phyloP scores from a whole-genome alignment of 2,888 invertebrate genomes.

The Clusia tigrina region DNA sequence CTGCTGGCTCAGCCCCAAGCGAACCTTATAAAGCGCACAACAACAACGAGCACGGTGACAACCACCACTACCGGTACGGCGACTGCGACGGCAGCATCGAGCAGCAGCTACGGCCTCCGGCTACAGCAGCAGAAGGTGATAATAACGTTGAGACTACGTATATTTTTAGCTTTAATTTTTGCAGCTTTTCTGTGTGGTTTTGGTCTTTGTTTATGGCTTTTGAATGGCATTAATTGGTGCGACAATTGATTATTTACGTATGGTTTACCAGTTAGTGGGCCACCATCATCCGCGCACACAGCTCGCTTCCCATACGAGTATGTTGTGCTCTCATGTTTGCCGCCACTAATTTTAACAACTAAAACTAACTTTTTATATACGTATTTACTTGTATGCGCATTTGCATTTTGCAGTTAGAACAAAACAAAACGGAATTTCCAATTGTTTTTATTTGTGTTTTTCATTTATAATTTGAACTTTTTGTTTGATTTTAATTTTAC shows the following conservation, averaged over 20 bases:
- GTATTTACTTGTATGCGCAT: background rate
- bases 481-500: conserved; percentile 26
- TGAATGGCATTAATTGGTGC: conserved; percentile 50
- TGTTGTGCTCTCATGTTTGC: too few relatives aligned
- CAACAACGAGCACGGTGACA: conserved; percentile 53
- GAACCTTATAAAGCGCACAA: conserved; percentile 47
- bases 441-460: conserved; percentile 15
- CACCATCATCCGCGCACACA: background rate
- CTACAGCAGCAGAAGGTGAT: conserved; percentile 63
- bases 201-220: conserved; percentile 64
- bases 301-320: too few relatives aligned
- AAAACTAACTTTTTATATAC: background rate
- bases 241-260: conserved; percentile 15
- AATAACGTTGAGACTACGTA: conserved; percentile 62
- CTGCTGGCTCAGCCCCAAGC: conserved; percentile 12
- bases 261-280: conserved; percentile 3
- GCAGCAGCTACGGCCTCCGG: conserved; percentile 40
- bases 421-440: too few relatives aligned
- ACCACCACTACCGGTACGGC: conserved; percentile 41
- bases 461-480: background rate
- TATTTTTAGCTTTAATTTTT: conserved; percentile 59
- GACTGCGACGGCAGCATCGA: conserved; percentile 41
- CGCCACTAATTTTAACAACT: background rate
- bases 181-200: conserved; percentile 64
- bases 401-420: conserved; percentile 2